Base-by-base conservation (phyloP, 2,797 vertebrate genomes). In the Urosaurus nigricauda region DNA sequence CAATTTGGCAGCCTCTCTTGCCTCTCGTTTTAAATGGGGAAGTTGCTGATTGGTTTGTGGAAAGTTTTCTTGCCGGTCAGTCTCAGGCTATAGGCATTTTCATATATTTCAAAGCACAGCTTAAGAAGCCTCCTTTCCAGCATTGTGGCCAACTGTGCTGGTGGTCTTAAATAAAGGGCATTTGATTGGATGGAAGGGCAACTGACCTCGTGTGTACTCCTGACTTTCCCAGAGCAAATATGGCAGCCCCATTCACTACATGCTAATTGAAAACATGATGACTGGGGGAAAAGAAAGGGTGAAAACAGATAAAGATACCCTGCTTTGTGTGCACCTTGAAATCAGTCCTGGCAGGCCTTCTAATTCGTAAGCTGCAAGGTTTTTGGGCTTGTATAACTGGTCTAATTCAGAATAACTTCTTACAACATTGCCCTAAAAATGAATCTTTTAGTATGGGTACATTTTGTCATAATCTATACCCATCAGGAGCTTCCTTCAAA, bases 1-100 rank as follows among this genome's bases (percentile, higher is more conserved):
- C 86, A 89, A n/a, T 93, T 92, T 91, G 86, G 68, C 58, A 89
- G 21, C 35, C 35, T 92, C 83, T 79, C 89, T 92, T 93, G 40
- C 53, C 75, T 83, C 32, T 6, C 47, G 56, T 83, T 43, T 92
- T 93, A 89, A 91, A 86, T 83, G 89, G 89, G 78, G 60, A 43
- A 90, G 83, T 86, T 85, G 86, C 5, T 93, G 79, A 6, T 80
- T 88, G 80, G 3, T 3, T 79, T 81, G 63, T 19, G 79, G 88
- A 89, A 90, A 90, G 77, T 60, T 87, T 68, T 53, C 35, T 90
- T 83, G 32, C 32, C 43, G 79, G 87, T 91, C 87, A 86, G 65
- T 70, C 14, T 93, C 2, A 81, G 88, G 84, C 91, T 83, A 74
- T 77, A 43, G 37, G 53, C 35, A 26, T 65, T 58, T 58, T 83